Conservation (phyloP, 2,888 invertebrate genomes). For the Elysia crispata region DNA sequence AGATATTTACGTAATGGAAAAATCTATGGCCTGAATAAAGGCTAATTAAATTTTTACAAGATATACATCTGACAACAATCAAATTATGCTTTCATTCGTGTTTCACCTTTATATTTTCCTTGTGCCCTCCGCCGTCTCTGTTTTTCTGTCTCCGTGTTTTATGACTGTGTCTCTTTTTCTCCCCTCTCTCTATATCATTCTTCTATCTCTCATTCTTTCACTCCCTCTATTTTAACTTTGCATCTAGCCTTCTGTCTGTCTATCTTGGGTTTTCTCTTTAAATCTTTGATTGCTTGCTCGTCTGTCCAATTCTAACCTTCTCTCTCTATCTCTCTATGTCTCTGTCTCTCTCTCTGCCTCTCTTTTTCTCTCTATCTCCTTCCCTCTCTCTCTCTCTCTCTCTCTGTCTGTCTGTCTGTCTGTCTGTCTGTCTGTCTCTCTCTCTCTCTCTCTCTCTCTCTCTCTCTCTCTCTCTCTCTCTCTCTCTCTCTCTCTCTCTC, state of each 20-base stretch:
- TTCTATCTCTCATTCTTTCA: not conserved
- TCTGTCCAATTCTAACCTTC: not conserved
- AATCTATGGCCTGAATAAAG: not conserved
- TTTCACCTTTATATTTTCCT: not conserved
- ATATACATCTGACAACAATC: not conserved
- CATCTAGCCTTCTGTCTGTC: not conserved
- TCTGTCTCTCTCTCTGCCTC: too few relatives aligned
- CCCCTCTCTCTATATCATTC: not conserved
- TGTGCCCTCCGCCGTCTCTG: not conserved
- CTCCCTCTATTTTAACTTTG: not conserved
- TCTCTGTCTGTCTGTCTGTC: not conserved
- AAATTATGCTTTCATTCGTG: not conserved
- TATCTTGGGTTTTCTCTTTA: not conserved
- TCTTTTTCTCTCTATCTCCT: too few relatives aligned
- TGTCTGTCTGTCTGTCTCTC: not conserved
- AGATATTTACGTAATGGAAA: not conserved
- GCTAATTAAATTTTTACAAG: not conserved
- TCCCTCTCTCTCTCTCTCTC: not conserved
- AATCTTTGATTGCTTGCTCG: not conserved
- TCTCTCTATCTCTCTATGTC: too few relatives aligned
- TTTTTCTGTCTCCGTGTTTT: not conserved
- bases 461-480: constrained; percentile 13
- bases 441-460: not conserved
- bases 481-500: constrained; percentile 16
- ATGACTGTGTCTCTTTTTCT: not conserved